Evolutionary conservation across 2,888 invertebrate species (phyloP).

Genomic region (Hetaerina titia): DNA sequence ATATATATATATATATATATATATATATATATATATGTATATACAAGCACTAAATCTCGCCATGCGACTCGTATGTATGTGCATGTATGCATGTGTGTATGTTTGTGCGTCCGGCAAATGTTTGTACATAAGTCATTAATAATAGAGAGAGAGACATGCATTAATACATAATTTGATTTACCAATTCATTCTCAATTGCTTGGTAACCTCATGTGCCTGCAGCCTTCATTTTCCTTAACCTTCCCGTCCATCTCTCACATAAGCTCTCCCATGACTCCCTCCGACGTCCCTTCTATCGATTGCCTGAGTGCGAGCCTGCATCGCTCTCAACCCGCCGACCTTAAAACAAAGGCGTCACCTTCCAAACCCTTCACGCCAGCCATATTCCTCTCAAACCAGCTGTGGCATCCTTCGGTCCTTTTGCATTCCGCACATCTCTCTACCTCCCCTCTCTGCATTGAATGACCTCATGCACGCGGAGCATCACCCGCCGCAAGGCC

Average conservation of each 20-base stretch:
- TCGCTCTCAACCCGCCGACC: neutral
- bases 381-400: neutral
- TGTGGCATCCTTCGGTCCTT: neutral
- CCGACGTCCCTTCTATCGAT: neutral
- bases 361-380: neutral
- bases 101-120: no score
- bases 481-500: neutral
- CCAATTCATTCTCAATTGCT: no score
- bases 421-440: neutral
- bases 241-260: no score
- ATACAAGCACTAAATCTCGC: no score
- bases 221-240: neutral
- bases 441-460: neutral
- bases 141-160: no score
- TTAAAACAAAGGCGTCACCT: neutral
- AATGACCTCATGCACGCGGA: neutral
- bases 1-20: no score
- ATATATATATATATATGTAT: no score
- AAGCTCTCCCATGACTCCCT: neutral
- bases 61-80: no score
- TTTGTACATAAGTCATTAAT: no score
- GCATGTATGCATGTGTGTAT: no score
- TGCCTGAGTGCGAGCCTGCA: neutral
- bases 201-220: no score
- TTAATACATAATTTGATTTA: no score